Base-by-base conservation (phyloP, 2,113 vertebrate genomes). In the Ia io region DNA sequence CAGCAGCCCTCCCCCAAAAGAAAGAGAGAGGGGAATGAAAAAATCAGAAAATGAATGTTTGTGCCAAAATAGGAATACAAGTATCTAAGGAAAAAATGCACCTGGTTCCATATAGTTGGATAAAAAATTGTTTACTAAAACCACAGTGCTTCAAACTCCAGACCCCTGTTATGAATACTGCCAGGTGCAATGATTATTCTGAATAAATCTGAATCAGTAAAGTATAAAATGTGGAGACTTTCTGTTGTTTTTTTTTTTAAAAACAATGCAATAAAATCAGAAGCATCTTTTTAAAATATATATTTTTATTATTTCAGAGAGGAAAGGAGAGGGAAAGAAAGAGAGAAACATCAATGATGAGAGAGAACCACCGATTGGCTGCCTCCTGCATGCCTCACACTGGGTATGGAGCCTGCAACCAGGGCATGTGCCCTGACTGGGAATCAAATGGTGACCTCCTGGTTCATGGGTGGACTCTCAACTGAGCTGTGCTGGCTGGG, bases 11-110 rank as follows among this genome's bases (percentile, higher is more conserved):
- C 12, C 2, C 23, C 40, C 6, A 5, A 71, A 89, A 67, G 11
- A 35, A n/a, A 84, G 9, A 89, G 20, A 35, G 7, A 87, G 37
- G 20, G 71, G 25, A 56, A 67, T 11, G 6, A 82, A 35, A n/a
- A n/a, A 86, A 86, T 25, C 47, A 77, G 47, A 96, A 92, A 63
- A 53, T 53, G 30, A 86, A 93, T 25, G 17, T 74, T 79, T 93
- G 5, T 51, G 42, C 42, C 22, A 65, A 56, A 96, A 92, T 83
- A 88, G 77, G 91, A 91, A 87, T 25, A 82, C 35, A 23, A 70
- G 17, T 61, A 59, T 84, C 65, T 47, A 56, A 32, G 22, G 32
- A 5, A 13, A 9, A 73, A 59, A 44, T 16, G 14, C 9, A 73
- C 56, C 13, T 35, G 6, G 32, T 49, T 79, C 63, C 25, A 91